Base-by-base conservation (phyloP, 92 coral and sea anemone genomes). In the Porites lobata region DNA sequence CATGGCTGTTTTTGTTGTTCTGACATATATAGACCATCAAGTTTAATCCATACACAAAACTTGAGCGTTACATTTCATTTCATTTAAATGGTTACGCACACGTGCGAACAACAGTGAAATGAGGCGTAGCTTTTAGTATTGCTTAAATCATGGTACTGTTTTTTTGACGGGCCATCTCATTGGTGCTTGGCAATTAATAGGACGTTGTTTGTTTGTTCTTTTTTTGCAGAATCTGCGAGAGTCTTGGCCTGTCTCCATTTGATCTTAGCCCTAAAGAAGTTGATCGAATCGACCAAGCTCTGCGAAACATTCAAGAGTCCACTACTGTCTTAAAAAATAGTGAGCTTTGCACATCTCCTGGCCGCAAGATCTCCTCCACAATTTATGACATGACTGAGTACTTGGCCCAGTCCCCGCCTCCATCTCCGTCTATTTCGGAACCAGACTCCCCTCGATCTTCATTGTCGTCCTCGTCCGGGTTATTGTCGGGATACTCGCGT, bases 191-290 rank as follows among this genome's bases (percentile, higher is more conserved):
- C 47, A 38, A 4, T 4, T 38, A 4, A 38, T 38, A 38, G 47
- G 47, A 38, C 47, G 47, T 38, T 38, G 6, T 38, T 38, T 38
- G 47, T 38, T 38, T 10, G 61, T 10, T 56, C 11, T 4, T 56
- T 56, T 26, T 65, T 69, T 43, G 17, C 85, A 98, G 99, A 79
- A 98, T 98, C 68, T 98, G 99, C 74, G 81, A 92, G 15, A 92
- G 94, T 70, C 91, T 98, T 73, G 96, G 93, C 24, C 92, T 98
- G 2, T 92, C 96, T 5, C 95, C 91, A n/a, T 98, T 98, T 83
- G 99, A 98, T 89, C 76, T 98, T 66, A 96, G 98, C 85, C 93
- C 88, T 19, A 84, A 85, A 58, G 99, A 96, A 83, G 69, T 83
- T 65, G 90, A 95, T 56, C 91, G 99, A 22, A 94, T 98, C 29